These are phyloP conservation scores for Acanthurus leucopareius DNA, from an alignment of 2,797 vertebrate genomes.

Conservation along the genomic window DNA sequence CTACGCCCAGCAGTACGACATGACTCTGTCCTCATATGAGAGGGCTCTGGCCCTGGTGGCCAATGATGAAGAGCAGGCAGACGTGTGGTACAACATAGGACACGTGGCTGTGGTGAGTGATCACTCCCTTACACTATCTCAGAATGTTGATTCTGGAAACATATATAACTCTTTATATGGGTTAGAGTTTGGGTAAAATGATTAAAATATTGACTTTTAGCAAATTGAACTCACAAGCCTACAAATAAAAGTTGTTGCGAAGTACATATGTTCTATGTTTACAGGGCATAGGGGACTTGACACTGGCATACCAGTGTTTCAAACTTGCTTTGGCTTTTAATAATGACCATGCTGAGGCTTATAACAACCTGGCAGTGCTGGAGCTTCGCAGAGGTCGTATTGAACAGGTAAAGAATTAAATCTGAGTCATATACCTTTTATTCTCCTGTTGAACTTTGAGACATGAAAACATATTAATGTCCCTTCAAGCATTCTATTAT, in stretches of 20 bases:
- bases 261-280: slow-evolving; percentile 46
- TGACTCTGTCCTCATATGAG: slow-evolving; percentile 97
- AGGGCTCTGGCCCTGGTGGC: slow-evolving; percentile 92
- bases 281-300: slow-evolving; percentile 94
- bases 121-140: background rate
- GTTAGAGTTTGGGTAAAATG: slow-evolving; percentile 5
- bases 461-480: too few species aligned
- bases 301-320: slow-evolving; percentile 95
- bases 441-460: background rate
- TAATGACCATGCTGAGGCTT: slow-evolving; percentile 94
- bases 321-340: slow-evolving; percentile 93
- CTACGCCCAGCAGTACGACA: slow-evolving; percentile 99
- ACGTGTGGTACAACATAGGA: slow-evolving; percentile 98
- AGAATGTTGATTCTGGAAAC: background rate
- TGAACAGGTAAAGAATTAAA: slow-evolving; percentile 89
- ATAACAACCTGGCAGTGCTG: slow-evolving; percentile 96
- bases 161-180: background rate
- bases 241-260: slow-evolving; percentile 9
- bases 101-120: slow-evolving; percentile 95
- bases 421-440: slow-evolving; percentile 5
- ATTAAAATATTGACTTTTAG: background rate
- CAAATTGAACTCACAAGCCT: slow-evolving; percentile 2
- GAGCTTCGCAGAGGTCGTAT: slow-evolving; percentile 92
- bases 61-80: slow-evolving; percentile 93
- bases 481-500: background rate